Evolutionary conservation across 1,140 invertebrate genomes (phyloP).

Genomic region (Dendrolimus punctatus): DNA sequence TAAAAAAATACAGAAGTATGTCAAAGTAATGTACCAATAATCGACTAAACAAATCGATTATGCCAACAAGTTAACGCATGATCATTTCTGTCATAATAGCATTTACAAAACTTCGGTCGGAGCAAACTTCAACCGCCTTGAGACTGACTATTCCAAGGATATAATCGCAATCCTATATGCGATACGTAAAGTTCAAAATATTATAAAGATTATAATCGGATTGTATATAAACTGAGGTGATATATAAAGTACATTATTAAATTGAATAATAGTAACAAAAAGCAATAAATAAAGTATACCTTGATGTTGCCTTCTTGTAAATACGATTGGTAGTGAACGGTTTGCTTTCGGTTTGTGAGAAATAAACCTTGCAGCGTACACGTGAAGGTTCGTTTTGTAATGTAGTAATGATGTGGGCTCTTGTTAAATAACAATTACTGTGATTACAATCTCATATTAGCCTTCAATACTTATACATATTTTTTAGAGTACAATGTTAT

Average conservation of each 20-base stretch:
- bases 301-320: conserved; percentile 68
- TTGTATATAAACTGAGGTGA: conserved; percentile 66
- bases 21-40: too few species aligned
- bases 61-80: too few species aligned
- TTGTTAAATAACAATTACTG: conserved; percentile 69
- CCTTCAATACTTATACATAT: conserved; percentile 72
- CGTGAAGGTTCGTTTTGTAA: conserved; percentile 55
- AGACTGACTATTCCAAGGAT: conserved; percentile 51
- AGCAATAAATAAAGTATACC: conserved; percentile 72
- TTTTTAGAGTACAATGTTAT: conserved; percentile 72
- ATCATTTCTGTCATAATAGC: too few species aligned
- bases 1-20: too few species aligned
- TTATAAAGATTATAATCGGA: conserved; percentile 26
- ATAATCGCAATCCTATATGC: conserved; percentile 22
- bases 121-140: conserved; percentile 36
- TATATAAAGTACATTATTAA: conserved; percentile 65
- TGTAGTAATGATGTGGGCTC: conserved; percentile 56
- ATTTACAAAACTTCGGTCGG: too few species aligned
- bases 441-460: conserved; percentile 71
- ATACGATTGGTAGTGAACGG: conserved; percentile 44
- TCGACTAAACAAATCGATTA: too few species aligned
- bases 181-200: conserved; percentile 47
- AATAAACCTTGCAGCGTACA: conserved; percentile 16
- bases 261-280: conserved; percentile 55
- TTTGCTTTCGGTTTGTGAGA: conserved; percentile 27